phyloP scores from a whole-genome alignment of 2,113 vertebrate genomes.

The Haliaeetus leucogaster region DNA sequence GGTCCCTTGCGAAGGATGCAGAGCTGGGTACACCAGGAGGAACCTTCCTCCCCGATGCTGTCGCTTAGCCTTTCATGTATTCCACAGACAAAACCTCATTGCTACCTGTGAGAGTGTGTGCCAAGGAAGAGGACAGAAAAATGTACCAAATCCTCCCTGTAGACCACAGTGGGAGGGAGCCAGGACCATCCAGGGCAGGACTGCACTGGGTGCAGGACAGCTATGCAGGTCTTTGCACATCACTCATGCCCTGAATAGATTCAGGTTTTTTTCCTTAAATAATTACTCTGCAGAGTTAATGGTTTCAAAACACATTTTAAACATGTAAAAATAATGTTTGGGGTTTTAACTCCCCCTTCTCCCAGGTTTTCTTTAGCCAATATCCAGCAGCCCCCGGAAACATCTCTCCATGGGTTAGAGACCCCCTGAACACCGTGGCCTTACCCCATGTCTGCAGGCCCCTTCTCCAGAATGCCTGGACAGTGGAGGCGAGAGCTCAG shows the following conservation, averaged over 20 bases:
- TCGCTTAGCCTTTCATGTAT: rapidly evolving
- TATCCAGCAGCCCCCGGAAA: background rate
- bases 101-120: rapidly evolving
- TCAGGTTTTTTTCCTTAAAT: background rate
- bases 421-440: rapidly evolving
- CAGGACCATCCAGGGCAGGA: background rate
- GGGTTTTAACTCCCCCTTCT: background rate
- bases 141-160: background rate
- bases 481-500: background rate
- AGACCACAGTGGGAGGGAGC: background rate
- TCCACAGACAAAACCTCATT: background rate
- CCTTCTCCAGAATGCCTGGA: rapidly evolving
- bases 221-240: no score
- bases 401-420: rapidly evolving
- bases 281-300: background rate
- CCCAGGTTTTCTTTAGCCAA: background rate
- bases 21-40: background rate
- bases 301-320: background rate
- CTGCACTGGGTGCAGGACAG: background rate
- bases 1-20: rapidly evolving
- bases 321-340: background rate
- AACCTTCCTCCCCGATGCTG: background rate
- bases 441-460: rapidly evolving
- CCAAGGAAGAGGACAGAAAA: background rate
- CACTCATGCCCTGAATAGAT: no score